Evolutionary conservation across 30 jellyfish, hydroid and myxozoan genomes (phyloP).

Genomic region (Aurelia sp.): DNA sequence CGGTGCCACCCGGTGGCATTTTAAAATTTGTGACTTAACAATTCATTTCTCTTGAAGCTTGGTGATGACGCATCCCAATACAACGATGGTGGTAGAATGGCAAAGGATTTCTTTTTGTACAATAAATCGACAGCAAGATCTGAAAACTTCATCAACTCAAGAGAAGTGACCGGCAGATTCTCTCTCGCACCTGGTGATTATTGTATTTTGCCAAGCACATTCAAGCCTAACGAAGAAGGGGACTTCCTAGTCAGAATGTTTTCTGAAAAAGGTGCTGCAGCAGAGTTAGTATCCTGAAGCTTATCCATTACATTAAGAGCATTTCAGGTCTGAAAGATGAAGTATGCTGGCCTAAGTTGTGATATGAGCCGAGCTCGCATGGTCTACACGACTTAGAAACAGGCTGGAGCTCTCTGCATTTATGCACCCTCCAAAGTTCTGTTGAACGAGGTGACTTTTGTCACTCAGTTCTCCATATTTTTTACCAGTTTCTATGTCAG

Average conservation of each 20-base stretch:
- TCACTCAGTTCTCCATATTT: no score
- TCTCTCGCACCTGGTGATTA: slow-evolving; percentile 96
- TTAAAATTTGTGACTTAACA: background rate
- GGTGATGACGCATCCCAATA: slow-evolving; percentile 85
- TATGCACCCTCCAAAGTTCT: no score
- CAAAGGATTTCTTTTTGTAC: slow-evolving; percentile 89
- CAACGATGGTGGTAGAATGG: slow-evolving; percentile 73
- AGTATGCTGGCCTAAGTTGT: no score
- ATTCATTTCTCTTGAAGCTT: slow-evolving; percentile 37
- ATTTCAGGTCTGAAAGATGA: no score
- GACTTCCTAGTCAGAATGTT: slow-evolving; percentile 93
- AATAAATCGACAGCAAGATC: slow-evolving; percentile 96
- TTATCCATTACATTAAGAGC: background rate
- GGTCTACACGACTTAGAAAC: no score
- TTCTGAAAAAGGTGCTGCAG: slow-evolving; percentile 90
- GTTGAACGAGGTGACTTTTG: no score
- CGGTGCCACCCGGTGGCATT: background rate
- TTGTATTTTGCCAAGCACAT: slow-evolving; percentile 89
- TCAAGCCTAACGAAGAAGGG: slow-evolving; percentile 95
- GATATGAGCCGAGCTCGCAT: no score
- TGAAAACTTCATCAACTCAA: slow-evolving; percentile 89
- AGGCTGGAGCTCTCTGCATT: no score
- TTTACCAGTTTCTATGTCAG: no score
- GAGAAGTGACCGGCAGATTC: slow-evolving; percentile 97
- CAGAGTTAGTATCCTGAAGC: slow-evolving; percentile 62